These are phyloP conservation scores for Brachypodius melanocephalos DNA, from an alignment of 2,113 vertebrate genomes.

Conservation along the genomic window DNA sequence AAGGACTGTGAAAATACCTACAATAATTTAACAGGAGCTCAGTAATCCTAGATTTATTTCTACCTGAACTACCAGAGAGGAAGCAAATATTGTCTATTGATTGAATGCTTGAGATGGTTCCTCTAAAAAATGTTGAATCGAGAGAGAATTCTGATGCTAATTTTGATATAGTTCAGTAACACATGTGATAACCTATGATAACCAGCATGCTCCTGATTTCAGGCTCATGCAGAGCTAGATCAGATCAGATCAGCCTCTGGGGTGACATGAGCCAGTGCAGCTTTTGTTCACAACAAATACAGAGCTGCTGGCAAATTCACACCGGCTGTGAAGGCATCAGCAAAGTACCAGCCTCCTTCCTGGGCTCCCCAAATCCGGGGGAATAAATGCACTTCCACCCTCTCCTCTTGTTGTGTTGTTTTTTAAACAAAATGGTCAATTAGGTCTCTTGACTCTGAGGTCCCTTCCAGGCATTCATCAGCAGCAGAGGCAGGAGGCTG, in stretches of 20 bases:
- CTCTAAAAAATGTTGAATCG: neutral
- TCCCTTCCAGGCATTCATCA: neutral
- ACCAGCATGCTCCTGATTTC: neutral
- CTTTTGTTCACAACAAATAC: neutral
- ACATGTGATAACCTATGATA: neutral
- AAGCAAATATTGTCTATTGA: neutral
- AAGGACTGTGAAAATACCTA: neutral
- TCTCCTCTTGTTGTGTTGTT: neutral
- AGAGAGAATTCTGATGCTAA: neutral
- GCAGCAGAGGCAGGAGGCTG: slow-evolving; percentile 5
- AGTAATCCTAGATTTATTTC: neutral
- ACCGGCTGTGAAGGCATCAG: neutral
- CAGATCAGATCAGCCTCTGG: neutral
- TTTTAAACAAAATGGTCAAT: neutral
- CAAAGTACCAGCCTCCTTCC: neutral
- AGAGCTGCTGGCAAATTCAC: neutral
- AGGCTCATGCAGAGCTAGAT: neutral
- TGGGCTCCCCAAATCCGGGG: neutral
- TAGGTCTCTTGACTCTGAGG: neutral
- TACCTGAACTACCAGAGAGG: neutral
- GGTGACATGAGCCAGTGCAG: neutral
- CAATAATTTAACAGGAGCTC: neutral
- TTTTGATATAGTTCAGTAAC: neutral
- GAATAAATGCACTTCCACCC: neutral
- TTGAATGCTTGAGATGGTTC: neutral